phyloP scores from a whole-genome alignment of 2,113 vertebrate genomes.

The Leiothrix lutea region DNA sequence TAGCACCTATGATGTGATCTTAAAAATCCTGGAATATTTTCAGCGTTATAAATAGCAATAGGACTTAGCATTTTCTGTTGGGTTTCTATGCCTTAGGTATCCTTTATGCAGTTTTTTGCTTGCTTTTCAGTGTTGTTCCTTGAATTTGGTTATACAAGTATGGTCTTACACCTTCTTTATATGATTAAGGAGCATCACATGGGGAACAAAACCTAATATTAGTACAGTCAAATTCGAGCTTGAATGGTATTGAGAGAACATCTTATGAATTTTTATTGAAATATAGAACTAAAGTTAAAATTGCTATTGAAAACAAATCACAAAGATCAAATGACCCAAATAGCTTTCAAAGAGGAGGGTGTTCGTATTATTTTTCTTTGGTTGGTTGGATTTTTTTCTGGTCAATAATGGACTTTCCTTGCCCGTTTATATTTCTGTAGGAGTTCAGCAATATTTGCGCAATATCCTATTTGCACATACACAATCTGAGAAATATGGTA shows the following conservation, averaged over 20 bases:
- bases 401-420: not conserved
- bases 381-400: not conserved
- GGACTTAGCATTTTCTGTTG: not conserved
- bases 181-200: not conserved
- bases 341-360: not conserved
- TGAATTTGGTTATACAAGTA: not conserved
- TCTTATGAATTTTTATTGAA: not conserved
- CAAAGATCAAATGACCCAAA: not conserved
- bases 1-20: not conserved
- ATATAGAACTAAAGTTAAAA: not conserved
- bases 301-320: not conserved
- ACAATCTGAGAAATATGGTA: not conserved
- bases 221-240: not conserved
- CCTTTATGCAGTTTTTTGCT: not conserved
- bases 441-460: not conserved
- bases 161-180: not conserved
- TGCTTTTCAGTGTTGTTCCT: not conserved
- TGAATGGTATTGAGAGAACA: not conserved
- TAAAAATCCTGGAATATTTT: not conserved
- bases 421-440: not conserved
- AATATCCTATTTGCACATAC: not conserved
- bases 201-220: not conserved
- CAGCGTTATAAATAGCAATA: not conserved
- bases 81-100: not conserved
- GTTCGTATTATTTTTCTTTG: not conserved